Evolutionary conservation across 2,888 invertebrate species (phyloP).

Genomic region (Oithona nana): DNA sequence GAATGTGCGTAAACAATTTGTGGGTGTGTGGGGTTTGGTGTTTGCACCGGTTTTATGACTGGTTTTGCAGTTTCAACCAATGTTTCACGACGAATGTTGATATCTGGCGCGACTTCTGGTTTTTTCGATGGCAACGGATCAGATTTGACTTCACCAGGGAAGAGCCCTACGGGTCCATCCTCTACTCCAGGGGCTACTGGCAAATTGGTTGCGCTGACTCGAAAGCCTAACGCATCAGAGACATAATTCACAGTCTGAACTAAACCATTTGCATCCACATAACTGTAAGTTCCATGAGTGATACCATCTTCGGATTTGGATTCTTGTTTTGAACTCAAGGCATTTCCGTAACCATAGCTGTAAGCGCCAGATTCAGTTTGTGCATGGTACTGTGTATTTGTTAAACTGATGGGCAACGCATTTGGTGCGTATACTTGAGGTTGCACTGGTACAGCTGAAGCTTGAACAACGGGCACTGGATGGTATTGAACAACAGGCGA

Average conservation of each 20-base stretch:
- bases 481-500: neutral
- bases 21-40: too few species aligned
- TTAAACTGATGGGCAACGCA: too few species aligned
- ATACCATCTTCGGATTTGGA: conserved; percentile 11
- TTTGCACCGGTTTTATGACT: too few species aligned
- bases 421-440: too few species aligned
- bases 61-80: too few species aligned
- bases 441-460: neutral
- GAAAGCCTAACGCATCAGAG: conserved; percentile 4
- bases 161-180: too few species aligned
- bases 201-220: conserved; percentile 8
- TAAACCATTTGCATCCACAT: conserved; percentile 3
- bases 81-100: too few species aligned
- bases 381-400: neutral
- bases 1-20: too few species aligned
- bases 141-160: too few species aligned
- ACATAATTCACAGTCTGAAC: conserved; percentile 12
- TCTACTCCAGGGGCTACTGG: neutral
- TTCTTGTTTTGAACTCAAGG: neutral
- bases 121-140: too few species aligned
- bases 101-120: too few species aligned
- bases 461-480: neutral
- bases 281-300: conserved; percentile 7
- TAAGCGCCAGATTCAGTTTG: neutral
- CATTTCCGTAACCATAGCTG: neutral